Conservation (phyloP, 1,140 invertebrate genomes). For the Bicyclus anynana region DNA sequence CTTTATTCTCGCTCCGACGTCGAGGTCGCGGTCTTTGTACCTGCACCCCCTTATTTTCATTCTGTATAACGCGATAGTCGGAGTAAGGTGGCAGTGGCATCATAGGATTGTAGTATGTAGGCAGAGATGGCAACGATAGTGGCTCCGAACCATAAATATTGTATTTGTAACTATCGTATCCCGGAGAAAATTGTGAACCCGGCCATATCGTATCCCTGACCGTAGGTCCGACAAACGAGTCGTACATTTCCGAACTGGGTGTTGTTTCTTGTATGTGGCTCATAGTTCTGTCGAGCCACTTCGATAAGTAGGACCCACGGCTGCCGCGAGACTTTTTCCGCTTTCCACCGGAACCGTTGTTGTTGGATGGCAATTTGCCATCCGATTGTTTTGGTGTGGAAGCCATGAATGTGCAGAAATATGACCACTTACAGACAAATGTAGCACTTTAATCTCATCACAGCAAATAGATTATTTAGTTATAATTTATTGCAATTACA, state of each 20-base stretch:
- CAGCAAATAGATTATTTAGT: slow-evolving; percentile 23
- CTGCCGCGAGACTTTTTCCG: slow-evolving; percentile 63
- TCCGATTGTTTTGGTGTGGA: slow-evolving; percentile 64
- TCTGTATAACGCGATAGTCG: slow-evolving; percentile 51
- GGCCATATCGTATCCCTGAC: slow-evolving; percentile 43
- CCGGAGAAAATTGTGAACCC: slow-evolving; percentile 55
- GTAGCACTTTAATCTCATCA: slow-evolving; percentile 2
- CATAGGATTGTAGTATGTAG: slow-evolving; percentile 50
- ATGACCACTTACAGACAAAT: slow-evolving; percentile 3
- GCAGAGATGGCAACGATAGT: slow-evolving; percentile 56
- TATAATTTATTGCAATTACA: slow-evolving; percentile 32
- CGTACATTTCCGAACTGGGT: slow-evolving; percentile 52
- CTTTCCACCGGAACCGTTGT: slow-evolving; percentile 60
- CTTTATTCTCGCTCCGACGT: slow-evolving; percentile 44
- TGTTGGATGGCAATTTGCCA: slow-evolving; percentile 46
- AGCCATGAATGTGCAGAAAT: slow-evolving; percentile 40
- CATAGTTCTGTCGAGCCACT: slow-evolving; percentile 68
- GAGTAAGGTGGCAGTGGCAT: slow-evolving; percentile 41
- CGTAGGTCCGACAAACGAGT: slow-evolving; percentile 45
- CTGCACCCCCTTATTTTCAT: slow-evolving; percentile 51
- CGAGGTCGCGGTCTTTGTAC: slow-evolving; percentile 50
- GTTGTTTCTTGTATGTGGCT: slow-evolving; percentile 55
- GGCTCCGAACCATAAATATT: slow-evolving; percentile 55
- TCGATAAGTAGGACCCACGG: slow-evolving; percentile 58
- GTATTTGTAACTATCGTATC: slow-evolving; percentile 53